Evolutionary conservation across 2,797 vertebrate genomes (phyloP).

Genomic region (Silurus lanzhouensis): DNA sequence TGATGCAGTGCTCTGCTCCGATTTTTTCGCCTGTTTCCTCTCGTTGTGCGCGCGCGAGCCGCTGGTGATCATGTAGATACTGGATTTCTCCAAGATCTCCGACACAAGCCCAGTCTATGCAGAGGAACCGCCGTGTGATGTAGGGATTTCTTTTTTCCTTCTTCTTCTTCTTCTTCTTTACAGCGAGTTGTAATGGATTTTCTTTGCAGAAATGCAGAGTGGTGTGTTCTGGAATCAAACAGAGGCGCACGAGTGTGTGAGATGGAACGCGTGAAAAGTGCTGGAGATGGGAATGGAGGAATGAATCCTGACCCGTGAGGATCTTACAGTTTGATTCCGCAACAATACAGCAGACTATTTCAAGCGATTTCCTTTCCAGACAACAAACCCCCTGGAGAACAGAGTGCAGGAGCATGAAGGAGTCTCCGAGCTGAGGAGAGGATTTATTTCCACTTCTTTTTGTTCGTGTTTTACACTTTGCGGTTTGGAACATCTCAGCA

Average conservation of each 20-base stretch:
- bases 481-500: background rate
- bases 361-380: conserved; percentile 40
- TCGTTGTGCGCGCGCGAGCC: conserved; percentile 49
- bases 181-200: background rate
- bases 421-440: background rate
- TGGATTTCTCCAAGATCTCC: conserved; percentile 46
- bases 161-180: background rate
- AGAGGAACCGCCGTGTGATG: background rate
- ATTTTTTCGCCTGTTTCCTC: background rate
- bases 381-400: background rate
- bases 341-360: conserved; percentile 41
- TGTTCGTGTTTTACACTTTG: background rate
- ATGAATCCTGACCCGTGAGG: background rate
- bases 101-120: conserved; percentile 18
- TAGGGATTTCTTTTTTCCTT: background rate
- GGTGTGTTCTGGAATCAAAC: background rate
- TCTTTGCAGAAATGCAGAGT: conserved; percentile 8
- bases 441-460: background rate
- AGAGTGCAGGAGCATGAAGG: background rate
- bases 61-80: conserved; percentile 59
- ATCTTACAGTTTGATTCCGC: conserved; percentile 11
- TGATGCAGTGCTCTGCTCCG: background rate
- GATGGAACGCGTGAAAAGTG: conserved; percentile 16
- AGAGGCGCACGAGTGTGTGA: background rate
- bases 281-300: background rate